Evolutionary conservation across 2,888 invertebrate species (phyloP).

Genomic region (Acheta domesticus): DNA sequence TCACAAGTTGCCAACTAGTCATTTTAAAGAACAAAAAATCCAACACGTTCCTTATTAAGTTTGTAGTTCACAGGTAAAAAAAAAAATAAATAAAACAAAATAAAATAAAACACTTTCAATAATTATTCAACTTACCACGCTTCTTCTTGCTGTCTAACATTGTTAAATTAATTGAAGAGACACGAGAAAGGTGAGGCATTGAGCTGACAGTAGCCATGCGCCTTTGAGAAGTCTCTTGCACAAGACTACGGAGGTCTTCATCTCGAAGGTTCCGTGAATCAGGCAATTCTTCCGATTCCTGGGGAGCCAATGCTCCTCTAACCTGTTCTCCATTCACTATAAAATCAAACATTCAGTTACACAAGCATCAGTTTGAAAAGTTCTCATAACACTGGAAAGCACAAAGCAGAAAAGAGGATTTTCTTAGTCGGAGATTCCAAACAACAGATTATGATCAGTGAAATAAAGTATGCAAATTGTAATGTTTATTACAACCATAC

Average conservation of each 20-base stretch:
- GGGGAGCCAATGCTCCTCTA: slow-evolving; percentile 43
- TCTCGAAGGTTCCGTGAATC: slow-evolving; percentile 70
- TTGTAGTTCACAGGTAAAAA: not conserved
- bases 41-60: not conserved
- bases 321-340: slow-evolving; percentile 26
- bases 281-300: slow-evolving; percentile 67
- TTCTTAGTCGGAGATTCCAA: too few relatives aligned
- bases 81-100: too few relatives aligned
- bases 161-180: slow-evolving; percentile 80
- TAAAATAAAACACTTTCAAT: not conserved
- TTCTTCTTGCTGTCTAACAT: slow-evolving; percentile 68
- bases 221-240: slow-evolving; percentile 59
- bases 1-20: not conserved
- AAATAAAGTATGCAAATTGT: not conserved
- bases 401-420: too few relatives aligned
- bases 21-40: not conserved
- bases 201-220: slow-evolving; percentile 70
- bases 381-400: too few relatives aligned
- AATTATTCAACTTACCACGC: slow-evolving; percentile 45
- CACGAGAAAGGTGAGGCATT: slow-evolving; percentile 76
- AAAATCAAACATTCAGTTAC: not conserved
- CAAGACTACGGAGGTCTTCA: slow-evolving; percentile 64
- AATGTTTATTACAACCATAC: not conserved
- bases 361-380: not conserved
- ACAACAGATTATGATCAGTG: too few relatives aligned